Conservation (phyloP, 2,113 vertebrate species). For the Pseudopipra pipra region DNA sequence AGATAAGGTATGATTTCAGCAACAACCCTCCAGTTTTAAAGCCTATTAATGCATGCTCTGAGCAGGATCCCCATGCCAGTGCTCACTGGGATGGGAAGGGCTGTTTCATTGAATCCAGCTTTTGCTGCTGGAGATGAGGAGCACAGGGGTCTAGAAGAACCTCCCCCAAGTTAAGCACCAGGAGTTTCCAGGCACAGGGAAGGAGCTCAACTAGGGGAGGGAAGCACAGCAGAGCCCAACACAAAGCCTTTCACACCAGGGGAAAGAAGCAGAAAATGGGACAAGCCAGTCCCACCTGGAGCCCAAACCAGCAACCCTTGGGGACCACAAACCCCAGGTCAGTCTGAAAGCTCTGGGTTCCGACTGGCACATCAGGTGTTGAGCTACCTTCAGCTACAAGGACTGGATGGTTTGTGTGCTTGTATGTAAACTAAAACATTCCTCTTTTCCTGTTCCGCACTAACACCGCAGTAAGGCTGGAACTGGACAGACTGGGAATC, state of each 20-base stretch:
- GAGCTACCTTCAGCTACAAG: not conserved
- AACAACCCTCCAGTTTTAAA: not conserved
- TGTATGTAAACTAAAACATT: not conserved
- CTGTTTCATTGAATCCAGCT: not conserved
- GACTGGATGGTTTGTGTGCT: not conserved
- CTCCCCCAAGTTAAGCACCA: not conserved
- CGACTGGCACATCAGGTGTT: not conserved
- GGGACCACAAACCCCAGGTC: not conserved
- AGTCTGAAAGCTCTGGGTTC: not conserved
- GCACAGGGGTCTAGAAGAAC: not conserved
- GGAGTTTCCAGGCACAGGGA: not conserved
- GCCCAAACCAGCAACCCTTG: not conserved
- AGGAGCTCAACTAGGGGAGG: accelerated
- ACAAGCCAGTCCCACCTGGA: not conserved
- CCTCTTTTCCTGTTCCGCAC: not conserved
- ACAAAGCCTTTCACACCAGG: not conserved
- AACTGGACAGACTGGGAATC: not conserved
- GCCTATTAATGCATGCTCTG: not conserved
- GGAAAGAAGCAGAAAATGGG: not conserved
- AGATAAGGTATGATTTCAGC: slow-evolving; percentile 60
- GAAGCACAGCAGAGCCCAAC: not conserved
- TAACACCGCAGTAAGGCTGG: not conserved
- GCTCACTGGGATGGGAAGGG: not conserved
- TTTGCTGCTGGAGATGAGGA: not conserved
- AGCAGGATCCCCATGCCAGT: not conserved